Conservation (phyloP, 2,888 invertebrate genomes). For the Colostygia pectinataria region DNA sequence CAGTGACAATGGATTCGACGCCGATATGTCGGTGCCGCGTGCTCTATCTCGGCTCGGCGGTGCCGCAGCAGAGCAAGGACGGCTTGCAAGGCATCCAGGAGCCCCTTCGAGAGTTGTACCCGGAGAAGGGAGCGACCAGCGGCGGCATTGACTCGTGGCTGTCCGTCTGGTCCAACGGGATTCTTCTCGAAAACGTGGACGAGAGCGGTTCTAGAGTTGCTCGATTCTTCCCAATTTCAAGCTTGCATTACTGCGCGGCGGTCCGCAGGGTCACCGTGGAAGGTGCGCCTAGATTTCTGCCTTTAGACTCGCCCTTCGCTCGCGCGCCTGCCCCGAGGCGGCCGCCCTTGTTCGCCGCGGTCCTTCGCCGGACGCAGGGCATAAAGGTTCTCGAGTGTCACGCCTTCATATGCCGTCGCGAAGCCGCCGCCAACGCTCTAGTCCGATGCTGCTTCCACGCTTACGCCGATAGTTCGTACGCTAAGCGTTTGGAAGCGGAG, state of each 20-base stretch:
- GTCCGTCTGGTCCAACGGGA: slow-evolving; percentile 98
- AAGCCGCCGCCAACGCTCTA: slow-evolving; percentile 98
- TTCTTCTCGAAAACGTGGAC: slow-evolving; percentile 97
- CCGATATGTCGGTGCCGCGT: slow-evolving; percentile 98
- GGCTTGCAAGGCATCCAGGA: slow-evolving; percentile 99
- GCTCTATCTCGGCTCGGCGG: slow-evolving; percentile 97
- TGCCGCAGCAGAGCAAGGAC: slow-evolving; percentile 98
- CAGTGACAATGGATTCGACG: slow-evolving; percentile 87
- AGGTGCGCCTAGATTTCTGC: slow-evolving; percentile 93
- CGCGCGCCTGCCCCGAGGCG: slow-evolving; percentile 95
- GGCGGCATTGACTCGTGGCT: slow-evolving; percentile 98
- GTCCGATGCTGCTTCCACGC: slow-evolving; percentile 99
- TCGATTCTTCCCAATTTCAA: slow-evolving; percentile 97
- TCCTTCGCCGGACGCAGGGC: slow-evolving; percentile 96
- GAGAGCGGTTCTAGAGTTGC: slow-evolving; percentile 97
- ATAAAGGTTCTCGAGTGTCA: slow-evolving; percentile 99
- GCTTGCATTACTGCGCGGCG: slow-evolving; percentile 97
- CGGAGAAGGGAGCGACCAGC: slow-evolving; percentile 95
- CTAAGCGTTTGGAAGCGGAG: slow-evolving; percentile 89
- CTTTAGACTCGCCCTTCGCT: slow-evolving; percentile 97
- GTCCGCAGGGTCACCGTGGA: slow-evolving; percentile 92
- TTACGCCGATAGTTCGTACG: slow-evolving; percentile 97
- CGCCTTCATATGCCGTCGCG: slow-evolving; percentile 98
- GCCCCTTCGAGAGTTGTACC: slow-evolving; percentile 97
- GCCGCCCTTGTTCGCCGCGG: slow-evolving; percentile 98